Evolutionary conservation across 2,888 invertebrate genomes (phyloP).

Genomic region (Sceliomorpha sp.): DNA sequence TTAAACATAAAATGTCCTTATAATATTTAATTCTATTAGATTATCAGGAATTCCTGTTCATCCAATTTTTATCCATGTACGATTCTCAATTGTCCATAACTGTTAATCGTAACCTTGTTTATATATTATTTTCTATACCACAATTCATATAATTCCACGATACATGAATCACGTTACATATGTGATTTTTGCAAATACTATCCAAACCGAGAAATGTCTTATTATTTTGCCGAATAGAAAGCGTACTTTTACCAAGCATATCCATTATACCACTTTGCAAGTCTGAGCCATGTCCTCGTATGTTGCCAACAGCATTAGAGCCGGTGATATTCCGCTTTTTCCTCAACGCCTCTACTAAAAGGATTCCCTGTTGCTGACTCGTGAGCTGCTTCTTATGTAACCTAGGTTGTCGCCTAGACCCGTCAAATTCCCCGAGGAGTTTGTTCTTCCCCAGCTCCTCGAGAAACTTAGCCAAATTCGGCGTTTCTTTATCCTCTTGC

Average conservation of each 20-base stretch:
- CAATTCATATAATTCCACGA: too few relatives aligned
- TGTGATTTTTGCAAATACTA: too few relatives aligned
- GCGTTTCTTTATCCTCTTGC: constrained; percentile 10
- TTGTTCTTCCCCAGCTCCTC: constrained; percentile 58
- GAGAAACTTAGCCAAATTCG: constrained; percentile 56
- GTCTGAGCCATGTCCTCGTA: constrained; percentile 83
- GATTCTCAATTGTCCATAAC: too few relatives aligned
- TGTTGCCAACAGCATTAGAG: constrained; percentile 75
- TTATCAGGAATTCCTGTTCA: too few relatives aligned
- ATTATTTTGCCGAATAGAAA: too few relatives aligned
- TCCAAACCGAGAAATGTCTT: too few relatives aligned
- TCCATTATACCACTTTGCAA: constrained; percentile 88
- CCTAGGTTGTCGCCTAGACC: constrained; percentile 25
- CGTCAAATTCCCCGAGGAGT: constrained; percentile 44
- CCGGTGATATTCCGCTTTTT: constrained; percentile 82
- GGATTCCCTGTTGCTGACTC: constrained; percentile 88
- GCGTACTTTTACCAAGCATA: constrained; percentile 90
- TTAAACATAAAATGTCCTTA: too few relatives aligned
- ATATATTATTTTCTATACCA: too few relatives aligned
- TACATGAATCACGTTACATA: too few relatives aligned
- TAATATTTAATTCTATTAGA: too few relatives aligned
- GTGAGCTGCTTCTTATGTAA: constrained; percentile 80
- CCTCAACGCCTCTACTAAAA: constrained; percentile 87
- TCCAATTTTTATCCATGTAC: too few relatives aligned
- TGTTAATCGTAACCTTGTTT: too few relatives aligned